phyloP scores from a whole-genome alignment of 2,113 vertebrate genomes.

The Pogonocichla stellata region DNA sequence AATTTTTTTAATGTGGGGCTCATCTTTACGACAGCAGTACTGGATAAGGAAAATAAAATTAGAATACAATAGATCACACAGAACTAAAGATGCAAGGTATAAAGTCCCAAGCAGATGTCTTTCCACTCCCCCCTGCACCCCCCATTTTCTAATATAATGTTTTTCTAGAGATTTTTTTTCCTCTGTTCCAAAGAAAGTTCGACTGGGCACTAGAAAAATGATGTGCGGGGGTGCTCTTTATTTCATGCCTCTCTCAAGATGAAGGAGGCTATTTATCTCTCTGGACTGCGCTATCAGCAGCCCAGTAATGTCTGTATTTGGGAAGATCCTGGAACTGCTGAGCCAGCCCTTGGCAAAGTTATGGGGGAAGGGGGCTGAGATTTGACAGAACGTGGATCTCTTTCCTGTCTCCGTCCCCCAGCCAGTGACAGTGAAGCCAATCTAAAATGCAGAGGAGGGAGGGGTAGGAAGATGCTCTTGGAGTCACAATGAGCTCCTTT shows the following conservation, averaged over 20 bases:
- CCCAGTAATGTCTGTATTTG: not conserved
- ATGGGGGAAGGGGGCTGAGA: not conserved
- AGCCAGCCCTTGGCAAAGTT: rapidly evolving
- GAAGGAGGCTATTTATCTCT: not conserved
- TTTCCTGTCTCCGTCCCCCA: not conserved
- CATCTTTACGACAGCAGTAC: not conserved
- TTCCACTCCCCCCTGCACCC: no score
- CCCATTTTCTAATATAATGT: not conserved
- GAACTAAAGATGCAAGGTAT: not conserved
- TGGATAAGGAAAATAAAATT: not conserved
- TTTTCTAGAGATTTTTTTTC: not conserved
- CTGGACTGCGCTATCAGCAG: rapidly evolving
- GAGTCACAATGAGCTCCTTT: not conserved
- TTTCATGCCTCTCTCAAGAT: not conserved
- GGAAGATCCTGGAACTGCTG: not conserved
- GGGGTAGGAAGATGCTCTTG: not conserved
- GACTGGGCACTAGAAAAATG: not conserved
- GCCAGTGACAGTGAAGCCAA: not conserved
- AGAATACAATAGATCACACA: not conserved
- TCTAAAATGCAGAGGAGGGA: not conserved
- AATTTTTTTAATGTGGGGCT: not conserved
- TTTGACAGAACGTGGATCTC: no score
- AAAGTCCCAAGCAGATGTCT: not conserved
- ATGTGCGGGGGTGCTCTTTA: not conserved
- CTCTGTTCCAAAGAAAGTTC: not conserved